Conservation (phyloP, 2,888 invertebrate species). For the Sphaeridia pumilis region DNA sequence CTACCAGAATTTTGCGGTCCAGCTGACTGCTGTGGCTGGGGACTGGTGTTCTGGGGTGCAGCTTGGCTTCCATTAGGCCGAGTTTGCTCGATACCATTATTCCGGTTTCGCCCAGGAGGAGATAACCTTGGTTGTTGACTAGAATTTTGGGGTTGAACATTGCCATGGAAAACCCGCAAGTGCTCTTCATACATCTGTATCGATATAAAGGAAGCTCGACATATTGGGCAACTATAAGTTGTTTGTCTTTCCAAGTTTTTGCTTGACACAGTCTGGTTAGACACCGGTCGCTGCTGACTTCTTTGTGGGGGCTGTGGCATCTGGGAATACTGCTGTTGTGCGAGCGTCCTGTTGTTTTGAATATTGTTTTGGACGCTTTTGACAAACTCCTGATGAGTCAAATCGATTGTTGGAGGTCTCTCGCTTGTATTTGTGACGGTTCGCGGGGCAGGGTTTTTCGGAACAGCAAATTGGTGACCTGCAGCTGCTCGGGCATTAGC, state of each 20-base stretch:
- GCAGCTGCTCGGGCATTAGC: background rate
- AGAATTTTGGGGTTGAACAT: background rate
- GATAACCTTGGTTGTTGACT: background rate
- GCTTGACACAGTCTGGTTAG: background rate
- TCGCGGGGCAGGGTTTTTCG: conserved; percentile 21
- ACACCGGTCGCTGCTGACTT: background rate
- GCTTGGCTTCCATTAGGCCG: conserved; percentile 1
- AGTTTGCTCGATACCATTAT: background rate
- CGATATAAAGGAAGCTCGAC: conserved; percentile 14
- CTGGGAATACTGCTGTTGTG: background rate
- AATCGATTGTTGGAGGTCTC: conserved; percentile 30
- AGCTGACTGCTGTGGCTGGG: conserved; percentile 1
- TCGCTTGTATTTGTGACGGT: conserved; percentile 11
- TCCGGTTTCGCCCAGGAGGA: background rate
- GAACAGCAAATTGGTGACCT: conserved; percentile 26
- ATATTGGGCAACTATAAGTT: conserved; percentile 14
- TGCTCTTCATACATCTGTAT: conserved; percentile 23
- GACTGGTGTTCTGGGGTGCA: conserved; percentile 2
- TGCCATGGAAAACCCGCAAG: conserved; percentile 14
- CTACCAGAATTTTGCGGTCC: conserved; percentile 2
- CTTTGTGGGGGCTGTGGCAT: background rate
- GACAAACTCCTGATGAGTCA: conserved; percentile 14
- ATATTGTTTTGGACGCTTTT: background rate
- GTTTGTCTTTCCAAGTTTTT: no score
- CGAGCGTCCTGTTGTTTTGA: background rate